Percentiles rank a stretch among this genome's conserved stretches.
Conservation (phyloP, 2,113 vertebrate species). For the Ammodytes dubius region DNA sequence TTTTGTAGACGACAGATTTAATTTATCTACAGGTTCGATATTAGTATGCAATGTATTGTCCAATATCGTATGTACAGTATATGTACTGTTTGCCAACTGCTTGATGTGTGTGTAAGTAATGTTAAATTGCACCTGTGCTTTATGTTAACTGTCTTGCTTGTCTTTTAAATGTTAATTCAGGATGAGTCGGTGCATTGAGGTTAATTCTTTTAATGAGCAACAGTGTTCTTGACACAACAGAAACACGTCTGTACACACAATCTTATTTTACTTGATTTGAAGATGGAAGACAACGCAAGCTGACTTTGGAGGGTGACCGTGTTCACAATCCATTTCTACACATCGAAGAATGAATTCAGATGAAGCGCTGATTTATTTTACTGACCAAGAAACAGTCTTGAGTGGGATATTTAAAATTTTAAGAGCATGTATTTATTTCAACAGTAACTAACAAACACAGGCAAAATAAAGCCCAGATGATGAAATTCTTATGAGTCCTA, state of each 20-base stretch:
- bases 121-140: slow-evolving; percentile 46
- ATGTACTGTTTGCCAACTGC: slow-evolving; percentile 46
- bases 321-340: slow-evolving; percentile 18
- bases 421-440: slow-evolving; percentile 15
- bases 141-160: slow-evolving; percentile 68
- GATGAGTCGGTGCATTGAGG: slow-evolving; percentile 70
- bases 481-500: slow-evolving; percentile 19
- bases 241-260: slow-evolving; percentile 2
- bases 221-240: slow-evolving; percentile 1
- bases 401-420: slow-evolving; percentile 12
- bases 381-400: slow-evolving; percentile 26
- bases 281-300: slow-evolving; percentile 34
- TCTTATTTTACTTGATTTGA: slow-evolving; percentile 24
- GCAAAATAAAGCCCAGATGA: slow-evolving; percentile 11
- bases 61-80: slow-evolving; percentile 15
- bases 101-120: slow-evolving; percentile 6
- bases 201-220: slow-evolving; percentile 27
- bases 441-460: slow-evolving; percentile 18
- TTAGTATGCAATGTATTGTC: slow-evolving; percentile 35
- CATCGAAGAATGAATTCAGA: slow-evolving; percentile 32
- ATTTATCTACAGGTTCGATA: slow-evolving; percentile 41
- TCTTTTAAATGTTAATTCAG: slow-evolving; percentile 54
- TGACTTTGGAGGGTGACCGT: slow-evolving; percentile 30
- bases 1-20: slow-evolving; percentile 20
- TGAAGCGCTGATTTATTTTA: slow-evolving; percentile 17